Conservation (phyloP, 1,140 invertebrate species). For the Galleria mellonella region DNA sequence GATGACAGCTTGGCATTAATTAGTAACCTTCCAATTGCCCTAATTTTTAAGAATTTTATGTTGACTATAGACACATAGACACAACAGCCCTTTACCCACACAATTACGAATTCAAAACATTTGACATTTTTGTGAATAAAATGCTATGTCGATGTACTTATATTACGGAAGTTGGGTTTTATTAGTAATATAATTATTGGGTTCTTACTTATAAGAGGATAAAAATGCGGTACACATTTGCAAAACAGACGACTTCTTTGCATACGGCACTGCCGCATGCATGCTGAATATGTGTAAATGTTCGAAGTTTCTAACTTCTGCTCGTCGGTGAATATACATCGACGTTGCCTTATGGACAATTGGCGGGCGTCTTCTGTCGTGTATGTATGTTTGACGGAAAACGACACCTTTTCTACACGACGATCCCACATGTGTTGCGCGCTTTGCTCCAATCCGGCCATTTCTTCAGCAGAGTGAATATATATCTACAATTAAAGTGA, state of each 20-base stretch:
- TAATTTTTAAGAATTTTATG: too few relatives aligned
- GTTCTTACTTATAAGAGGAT: conserved; percentile 70
- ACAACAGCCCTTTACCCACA: too few relatives aligned
- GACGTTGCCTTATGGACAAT: conserved; percentile 78
- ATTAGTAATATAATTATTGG: background rate
- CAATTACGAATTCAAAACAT: too few relatives aligned
- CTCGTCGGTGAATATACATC: conserved; percentile 81
- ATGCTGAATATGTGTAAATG: conserved; percentile 80
- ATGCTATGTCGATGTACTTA: too few relatives aligned
- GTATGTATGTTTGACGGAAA: conserved; percentile 82
- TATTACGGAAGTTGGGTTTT: too few relatives aligned
- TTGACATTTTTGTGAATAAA: too few relatives aligned
- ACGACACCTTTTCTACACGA: conserved; percentile 77
- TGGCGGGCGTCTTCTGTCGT: conserved; percentile 81
- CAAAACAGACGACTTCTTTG: conserved; percentile 75
- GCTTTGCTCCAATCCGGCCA: conserved; percentile 78
- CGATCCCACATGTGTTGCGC: conserved; percentile 81
- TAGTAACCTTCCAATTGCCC: too few relatives aligned
- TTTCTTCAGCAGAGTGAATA: conserved; percentile 80
- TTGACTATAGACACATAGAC: too few relatives aligned
- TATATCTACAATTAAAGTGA: conserved; percentile 70
- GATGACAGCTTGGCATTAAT: too few relatives aligned
- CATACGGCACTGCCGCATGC: conserved; percentile 82
- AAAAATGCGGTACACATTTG: conserved; percentile 81
- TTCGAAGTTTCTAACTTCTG: conserved; percentile 74